Base-by-base conservation (phyloP, 2,113 vertebrate genomes). In the Galbula dea region DNA sequence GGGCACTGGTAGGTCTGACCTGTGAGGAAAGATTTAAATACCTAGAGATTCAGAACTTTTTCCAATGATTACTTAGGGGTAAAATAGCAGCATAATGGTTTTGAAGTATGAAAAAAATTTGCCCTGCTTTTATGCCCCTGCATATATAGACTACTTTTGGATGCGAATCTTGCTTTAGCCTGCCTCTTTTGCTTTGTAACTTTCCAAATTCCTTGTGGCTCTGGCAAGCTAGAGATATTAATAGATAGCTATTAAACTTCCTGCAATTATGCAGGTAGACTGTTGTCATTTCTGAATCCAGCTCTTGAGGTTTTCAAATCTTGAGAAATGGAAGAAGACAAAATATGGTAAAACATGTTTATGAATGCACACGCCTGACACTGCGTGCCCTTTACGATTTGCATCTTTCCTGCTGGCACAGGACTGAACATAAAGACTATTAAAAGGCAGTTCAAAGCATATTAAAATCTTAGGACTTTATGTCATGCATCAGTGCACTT, bases 81-180 rank as follows among this genome's bases (percentile, higher is more conserved):
- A 8, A 0, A 0, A 21, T 27, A 73, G 39, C n/a, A 76, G 36
- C 1, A 1, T 30, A 61, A 48, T 39, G 30, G 51, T 30, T 86
- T 76, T 65, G 72, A 83, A 57, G 45, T 36, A 32, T 37, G 27
- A 26, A 17, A 83, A 76, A 51, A 49, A 30, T 1, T 34, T 86
- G 13, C 32, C 12, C n/a, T 66, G 30, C 45, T 86, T 10, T 78
- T 52, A 49, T 59, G 27, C 27, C 32, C 4, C 2, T 2, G 8
- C 15, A 10, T 21, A 9, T 48, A 1, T 45, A 13, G n/a, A 24
- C 8, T 45, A 12, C 7, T 62, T 78, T 51, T 51, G 30, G 19
- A 46, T 58, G 19, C 0, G 1, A 36, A 76, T 7, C 27, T 62
- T 62, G 5, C 27, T 19, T 82, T 80, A 73, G 21, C 27, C 71